Base-by-base conservation (phyloP, 2,888 invertebrate genomes). In the Melieria crassipennis region DNA sequence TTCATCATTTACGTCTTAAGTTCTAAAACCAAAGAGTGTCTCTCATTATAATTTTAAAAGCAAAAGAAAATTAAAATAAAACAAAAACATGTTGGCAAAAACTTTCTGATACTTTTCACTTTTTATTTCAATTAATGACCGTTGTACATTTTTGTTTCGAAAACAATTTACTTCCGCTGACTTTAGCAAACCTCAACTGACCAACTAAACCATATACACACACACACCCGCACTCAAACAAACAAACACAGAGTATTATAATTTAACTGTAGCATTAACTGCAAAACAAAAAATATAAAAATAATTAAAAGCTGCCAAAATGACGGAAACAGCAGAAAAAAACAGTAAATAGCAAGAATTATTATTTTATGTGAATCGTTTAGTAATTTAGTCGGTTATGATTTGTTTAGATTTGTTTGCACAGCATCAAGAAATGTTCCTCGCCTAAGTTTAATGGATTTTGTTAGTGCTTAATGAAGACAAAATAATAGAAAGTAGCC, bases 21-120 rank as follows among this genome's bases (percentile, higher is more conserved):
- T 83, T 82, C 79, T 82, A 79, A 82, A 80, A 82, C 82, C 82
- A 82, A 82, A 82, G 82, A 82, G 79, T 81, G 63, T 47, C 46
- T 62, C 63, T 63, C 56, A 46, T 45, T 69, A 62, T 69, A 68
- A 61, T 75, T 78, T 78, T 78, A 52, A 9, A n/a, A 52, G 10
- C 5, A 52, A 52, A 52, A 52, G 52, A 52, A 52, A 52, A 52
- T 52, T 11, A 4, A n/a, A 52, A 52, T 52, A 52, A 52, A 52
- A 52, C 13, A 52, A 52, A 50, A 50, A 50, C 3, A 50, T 10
- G 3, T 50, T 5, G 13, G 13, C 11, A 52, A 52, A 52, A 52
- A 52, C 11, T 52, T 5, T 52, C 10, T 52, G 13, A 52, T 7
- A 13, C 7, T 2, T 52, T 52, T 52, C 6, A 30, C 30, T 30